Conservation (phyloP, 2,113 vertebrate genomes). For the Glaucidium brasilianum region DNA sequence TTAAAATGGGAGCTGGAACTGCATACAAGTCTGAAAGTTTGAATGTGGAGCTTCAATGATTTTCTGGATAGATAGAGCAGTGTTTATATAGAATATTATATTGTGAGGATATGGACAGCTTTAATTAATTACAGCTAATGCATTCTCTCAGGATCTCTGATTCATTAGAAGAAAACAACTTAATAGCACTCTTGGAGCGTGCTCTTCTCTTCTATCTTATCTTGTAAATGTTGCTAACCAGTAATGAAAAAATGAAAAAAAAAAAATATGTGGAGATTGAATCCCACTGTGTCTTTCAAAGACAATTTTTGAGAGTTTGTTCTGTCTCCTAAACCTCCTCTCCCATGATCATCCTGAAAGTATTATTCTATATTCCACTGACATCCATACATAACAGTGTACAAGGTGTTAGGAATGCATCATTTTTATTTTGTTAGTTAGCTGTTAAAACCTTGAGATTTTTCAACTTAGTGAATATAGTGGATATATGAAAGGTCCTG, state of each 20-base stretch:
- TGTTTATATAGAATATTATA: neutral
- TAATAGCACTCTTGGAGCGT: neutral
- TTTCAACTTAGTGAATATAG: accelerated
- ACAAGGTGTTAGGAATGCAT: neutral
- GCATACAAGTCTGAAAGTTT: neutral
- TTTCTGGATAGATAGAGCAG: neutral
- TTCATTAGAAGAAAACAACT: neutral
- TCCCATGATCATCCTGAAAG: neutral
- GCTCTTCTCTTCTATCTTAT: neutral
- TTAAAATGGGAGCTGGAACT: neutral
- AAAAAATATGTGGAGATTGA: neutral
- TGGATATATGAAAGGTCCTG: neutral
- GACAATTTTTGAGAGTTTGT: neutral
- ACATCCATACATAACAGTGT: accelerated
- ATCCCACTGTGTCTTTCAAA: neutral
- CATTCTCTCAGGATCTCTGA: neutral
- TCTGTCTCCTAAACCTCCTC: neutral
- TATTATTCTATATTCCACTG: neutral
- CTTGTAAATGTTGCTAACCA: neutral
- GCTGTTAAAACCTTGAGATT: neutral
- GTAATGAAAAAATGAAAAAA: neutral
- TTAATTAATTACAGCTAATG: neutral
- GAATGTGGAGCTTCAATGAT: neutral
- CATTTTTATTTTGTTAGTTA: neutral
- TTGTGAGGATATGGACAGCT: neutral